Conservation (phyloP, 2,113 vertebrate genomes). For the Excalfactoria chinensis region DNA sequence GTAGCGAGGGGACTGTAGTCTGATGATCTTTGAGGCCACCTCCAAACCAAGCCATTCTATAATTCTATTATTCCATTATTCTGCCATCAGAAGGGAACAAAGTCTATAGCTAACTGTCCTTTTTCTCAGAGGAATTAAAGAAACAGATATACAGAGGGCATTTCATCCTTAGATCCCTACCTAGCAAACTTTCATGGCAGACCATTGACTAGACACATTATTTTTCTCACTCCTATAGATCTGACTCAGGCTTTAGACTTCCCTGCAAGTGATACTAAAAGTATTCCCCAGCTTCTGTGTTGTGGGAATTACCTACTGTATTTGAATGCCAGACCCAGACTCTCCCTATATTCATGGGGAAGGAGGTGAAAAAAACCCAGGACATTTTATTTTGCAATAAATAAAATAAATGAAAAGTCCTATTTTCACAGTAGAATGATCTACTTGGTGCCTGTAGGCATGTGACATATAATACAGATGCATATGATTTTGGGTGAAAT, state of each 20-base stretch:
- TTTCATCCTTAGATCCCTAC: not conserved
- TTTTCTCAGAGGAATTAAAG: not conserved
- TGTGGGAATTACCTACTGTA: not conserved
- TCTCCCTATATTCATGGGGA: not conserved
- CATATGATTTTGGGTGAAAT: not conserved
- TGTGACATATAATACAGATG: not conserved
- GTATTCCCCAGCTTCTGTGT: not conserved
- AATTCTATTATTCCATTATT: too few relatives aligned
- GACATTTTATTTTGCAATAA: not conserved
- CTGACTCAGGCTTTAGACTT: not conserved
- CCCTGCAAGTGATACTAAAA: not conserved
- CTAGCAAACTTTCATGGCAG: not conserved
- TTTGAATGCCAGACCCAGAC: not conserved
- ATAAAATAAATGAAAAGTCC: not conserved
- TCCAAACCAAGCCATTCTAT: too few relatives aligned
- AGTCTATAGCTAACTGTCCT: not conserved
- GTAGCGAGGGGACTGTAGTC: too few relatives aligned
- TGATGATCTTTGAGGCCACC: too few relatives aligned
- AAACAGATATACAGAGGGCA: not conserved
- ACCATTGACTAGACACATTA: not conserved
- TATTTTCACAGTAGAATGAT: conserved; percentile 12
- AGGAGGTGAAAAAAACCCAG: not conserved
- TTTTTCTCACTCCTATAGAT: not conserved
- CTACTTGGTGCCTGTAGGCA: not conserved
- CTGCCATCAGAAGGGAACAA: not conserved